These are phyloP conservation scores for Cactoblastis cactorum DNA, from an alignment of 2,888 invertebrate species.

Conservation along the genomic window DNA sequence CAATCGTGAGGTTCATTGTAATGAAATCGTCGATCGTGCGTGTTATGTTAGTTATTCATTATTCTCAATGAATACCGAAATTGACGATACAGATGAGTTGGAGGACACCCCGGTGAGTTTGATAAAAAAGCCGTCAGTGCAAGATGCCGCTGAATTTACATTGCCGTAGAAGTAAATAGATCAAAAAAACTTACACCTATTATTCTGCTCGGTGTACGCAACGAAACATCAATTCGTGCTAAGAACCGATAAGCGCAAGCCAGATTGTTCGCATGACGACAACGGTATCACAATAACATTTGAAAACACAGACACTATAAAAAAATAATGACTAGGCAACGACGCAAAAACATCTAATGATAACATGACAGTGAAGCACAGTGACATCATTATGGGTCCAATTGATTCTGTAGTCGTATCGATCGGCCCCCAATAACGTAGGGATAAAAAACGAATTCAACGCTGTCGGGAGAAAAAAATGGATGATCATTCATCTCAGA, in stretches of 20 bases:
- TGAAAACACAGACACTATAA: constrained; percentile 37
- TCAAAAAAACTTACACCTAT: constrained; percentile 36
- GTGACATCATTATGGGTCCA: constrained; percentile 19
- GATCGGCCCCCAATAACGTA: constrained; percentile 3
- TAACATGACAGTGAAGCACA: constrained; percentile 19
- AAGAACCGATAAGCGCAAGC: constrained; percentile 34
- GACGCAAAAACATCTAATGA: constrained; percentile 23
- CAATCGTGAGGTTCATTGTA: constrained; percentile 30
- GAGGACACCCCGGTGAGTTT: constrained; percentile 3
- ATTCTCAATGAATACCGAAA: constrained; percentile 17
- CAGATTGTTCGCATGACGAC: constrained; percentile 25
- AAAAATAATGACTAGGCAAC: constrained; percentile 39
- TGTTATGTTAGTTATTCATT: constrained; percentile 27
- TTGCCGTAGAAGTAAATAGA: constrained; percentile 34
- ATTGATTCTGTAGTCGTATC: constrained; percentile 4
- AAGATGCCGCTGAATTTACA: constrained; percentile 31
- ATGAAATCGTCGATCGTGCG: constrained; percentile 36
- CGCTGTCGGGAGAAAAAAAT: constrained; percentile 9
- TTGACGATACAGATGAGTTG: constrained; percentile 1
- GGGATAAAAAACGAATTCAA: constrained; percentile 14
- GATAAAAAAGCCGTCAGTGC: constrained; percentile 15
- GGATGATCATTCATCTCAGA: constrained; percentile 6
- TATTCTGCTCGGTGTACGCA: constrained; percentile 38
- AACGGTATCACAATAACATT: constrained; percentile 47
- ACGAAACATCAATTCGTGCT: constrained; percentile 37